phyloP scores from a whole-genome alignment of 2,888 invertebrate species.

The Eupithecia vulgata region DNA sequence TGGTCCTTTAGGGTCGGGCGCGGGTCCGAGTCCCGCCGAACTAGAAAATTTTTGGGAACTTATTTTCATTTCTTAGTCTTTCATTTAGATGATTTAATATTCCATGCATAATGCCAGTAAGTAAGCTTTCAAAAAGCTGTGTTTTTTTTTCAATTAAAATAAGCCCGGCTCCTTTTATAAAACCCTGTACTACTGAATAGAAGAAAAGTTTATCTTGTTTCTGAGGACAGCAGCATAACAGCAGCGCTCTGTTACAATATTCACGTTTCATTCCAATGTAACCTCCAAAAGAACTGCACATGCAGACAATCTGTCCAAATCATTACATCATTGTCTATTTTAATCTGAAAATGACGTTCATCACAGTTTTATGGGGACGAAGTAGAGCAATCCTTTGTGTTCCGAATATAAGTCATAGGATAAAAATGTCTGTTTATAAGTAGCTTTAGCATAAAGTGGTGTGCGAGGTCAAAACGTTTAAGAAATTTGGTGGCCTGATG shows the following conservation, averaged over 20 bases:
- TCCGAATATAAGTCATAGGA: slow-evolving; percentile 35
- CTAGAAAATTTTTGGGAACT: too few relatives aligned
- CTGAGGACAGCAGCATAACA: neutral
- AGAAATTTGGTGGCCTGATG: slow-evolving; percentile 22
- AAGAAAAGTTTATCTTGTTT: too few relatives aligned
- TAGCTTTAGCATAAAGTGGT: slow-evolving; percentile 21
- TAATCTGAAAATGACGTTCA: slow-evolving; percentile 43
- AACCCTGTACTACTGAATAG: too few relatives aligned
- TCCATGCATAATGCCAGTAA: too few relatives aligned
- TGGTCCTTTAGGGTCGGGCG: too few relatives aligned
- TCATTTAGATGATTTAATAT: too few relatives aligned
- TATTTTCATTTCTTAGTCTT: too few relatives aligned
- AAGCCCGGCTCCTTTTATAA: too few relatives aligned
- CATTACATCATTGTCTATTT: slow-evolving; percentile 50
- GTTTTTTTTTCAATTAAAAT: too few relatives aligned
- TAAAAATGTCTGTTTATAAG: slow-evolving; percentile 5
- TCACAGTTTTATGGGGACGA: slow-evolving; percentile 51
- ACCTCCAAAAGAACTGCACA: slow-evolving; percentile 44
- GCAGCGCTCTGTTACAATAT: neutral
- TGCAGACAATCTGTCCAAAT: slow-evolving; percentile 45
- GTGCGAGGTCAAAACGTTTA: slow-evolving; percentile 42
- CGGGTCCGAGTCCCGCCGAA: too few relatives aligned
- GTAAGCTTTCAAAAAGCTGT: too few relatives aligned
- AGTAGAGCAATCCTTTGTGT: slow-evolving; percentile 44
- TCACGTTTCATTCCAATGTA: neutral